These are phyloP conservation scores for Yponomeuta cagnagella DNA, from an alignment of 2,888 invertebrate species.

Conservation along the genomic window DNA sequence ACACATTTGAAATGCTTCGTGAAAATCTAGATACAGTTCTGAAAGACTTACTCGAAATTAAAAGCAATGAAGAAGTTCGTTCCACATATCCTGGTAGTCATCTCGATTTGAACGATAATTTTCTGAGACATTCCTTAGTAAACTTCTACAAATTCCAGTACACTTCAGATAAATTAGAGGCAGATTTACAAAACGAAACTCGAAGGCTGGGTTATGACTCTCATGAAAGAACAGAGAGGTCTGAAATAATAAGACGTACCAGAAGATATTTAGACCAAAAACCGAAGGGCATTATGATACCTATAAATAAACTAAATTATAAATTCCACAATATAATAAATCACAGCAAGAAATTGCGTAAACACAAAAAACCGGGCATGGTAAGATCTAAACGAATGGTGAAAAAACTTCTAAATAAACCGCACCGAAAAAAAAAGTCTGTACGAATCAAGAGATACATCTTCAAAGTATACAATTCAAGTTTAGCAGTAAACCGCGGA, in stretches of 20 bases:
- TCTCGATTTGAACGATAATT: constrained; percentile 45
- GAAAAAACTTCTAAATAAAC: background rate
- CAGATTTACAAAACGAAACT: constrained; percentile 28
- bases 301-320: constrained; percentile 32
- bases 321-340: constrained; percentile 26
- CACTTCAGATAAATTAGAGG: constrained; percentile 26
- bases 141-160: constrained; percentile 1
- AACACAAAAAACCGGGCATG: background rate
- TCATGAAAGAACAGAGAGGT: constrained; percentile 26
- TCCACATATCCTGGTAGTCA: constrained; percentile 54
- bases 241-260: constrained; percentile 50
- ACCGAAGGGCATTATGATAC: constrained; percentile 33
- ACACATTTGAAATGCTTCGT: constrained; percentile 92
- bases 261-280: constrained; percentile 52
- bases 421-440: background rate
- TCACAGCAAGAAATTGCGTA: background rate
- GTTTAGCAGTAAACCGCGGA: background rate
- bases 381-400: background rate
- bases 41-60: constrained; percentile 79
- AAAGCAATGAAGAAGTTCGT: constrained; percentile 39
- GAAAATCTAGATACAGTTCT: constrained; percentile 85
- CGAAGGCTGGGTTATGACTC: constrained; percentile 26
- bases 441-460: background rate
- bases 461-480: background rate
- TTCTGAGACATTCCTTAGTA: constrained; percentile 28